Percentiles rank a stretch among this genome's conserved stretches.
Conservation (phyloP, 1,140 invertebrate genomes). For the Drosophila repletoides region DNA sequence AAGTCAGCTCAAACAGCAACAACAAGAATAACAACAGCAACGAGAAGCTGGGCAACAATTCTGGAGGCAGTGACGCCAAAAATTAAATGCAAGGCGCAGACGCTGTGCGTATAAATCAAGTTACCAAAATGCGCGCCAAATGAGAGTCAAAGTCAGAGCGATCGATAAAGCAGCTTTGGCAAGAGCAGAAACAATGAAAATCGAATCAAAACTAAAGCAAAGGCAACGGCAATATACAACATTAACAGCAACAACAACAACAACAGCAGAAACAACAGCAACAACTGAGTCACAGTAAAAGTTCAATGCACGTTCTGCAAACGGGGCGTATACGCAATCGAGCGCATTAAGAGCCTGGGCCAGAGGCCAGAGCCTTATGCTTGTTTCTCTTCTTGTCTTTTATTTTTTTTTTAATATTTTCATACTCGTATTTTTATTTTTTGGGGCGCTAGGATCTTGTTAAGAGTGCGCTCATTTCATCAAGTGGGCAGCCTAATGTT, state of each 20-base stretch:
- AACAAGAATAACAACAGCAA: slow-evolving; percentile 2
- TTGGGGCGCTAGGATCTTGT: slow-evolving; percentile 75
- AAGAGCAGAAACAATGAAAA: slow-evolving; percentile 30
- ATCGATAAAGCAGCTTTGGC: slow-evolving; percentile 57
- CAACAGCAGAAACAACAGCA: slow-evolving; percentile 5
- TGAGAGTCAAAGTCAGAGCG: slow-evolving; percentile 52
- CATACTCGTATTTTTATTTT: background rate
- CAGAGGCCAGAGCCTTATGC: slow-evolving; percentile 20
- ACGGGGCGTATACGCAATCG: slow-evolving; percentile 79
- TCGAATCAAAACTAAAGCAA: slow-evolving; percentile 76
- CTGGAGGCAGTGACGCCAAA: slow-evolving; percentile 73
- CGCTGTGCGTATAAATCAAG: slow-evolving; percentile 47
- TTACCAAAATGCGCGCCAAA: slow-evolving; percentile 45
- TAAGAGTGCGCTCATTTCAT: slow-evolving; percentile 58
- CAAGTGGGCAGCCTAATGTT: slow-evolving; percentile 57
- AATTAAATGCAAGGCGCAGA: slow-evolving; percentile 68
- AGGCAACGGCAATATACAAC: slow-evolving; percentile 20
- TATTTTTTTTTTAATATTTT: background rate
- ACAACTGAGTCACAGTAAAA: slow-evolving; percentile 37
- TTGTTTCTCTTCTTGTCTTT: slow-evolving; percentile 26
- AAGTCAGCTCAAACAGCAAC: slow-evolving; percentile 10
- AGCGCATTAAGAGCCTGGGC: slow-evolving; percentile 55
- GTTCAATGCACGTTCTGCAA: slow-evolving; percentile 69
- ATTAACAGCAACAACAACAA: background rate
- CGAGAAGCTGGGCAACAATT: slow-evolving; percentile 33